Conservation (phyloP, 2,113 vertebrate species). For the Perca fluviatilis region DNA sequence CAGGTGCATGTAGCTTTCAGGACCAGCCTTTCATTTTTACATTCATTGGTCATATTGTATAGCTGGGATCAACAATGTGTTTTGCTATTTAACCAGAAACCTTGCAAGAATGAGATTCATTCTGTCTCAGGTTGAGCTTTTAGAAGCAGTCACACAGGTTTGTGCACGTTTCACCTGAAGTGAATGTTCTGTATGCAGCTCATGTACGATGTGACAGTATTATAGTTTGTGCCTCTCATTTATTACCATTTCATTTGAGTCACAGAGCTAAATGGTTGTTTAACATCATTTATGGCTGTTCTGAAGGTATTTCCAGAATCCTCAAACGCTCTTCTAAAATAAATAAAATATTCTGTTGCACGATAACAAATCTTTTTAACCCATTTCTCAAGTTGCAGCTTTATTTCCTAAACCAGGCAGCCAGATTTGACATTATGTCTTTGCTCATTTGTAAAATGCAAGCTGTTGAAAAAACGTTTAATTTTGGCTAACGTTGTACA, state of each 20-base stretch:
- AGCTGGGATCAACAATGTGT: neutral
- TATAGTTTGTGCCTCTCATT: neutral
- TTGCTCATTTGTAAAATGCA: neutral
- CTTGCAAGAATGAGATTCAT: neutral
- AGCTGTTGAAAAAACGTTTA: neutral
- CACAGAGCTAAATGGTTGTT: neutral
- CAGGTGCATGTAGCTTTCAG: neutral
- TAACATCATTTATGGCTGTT: neutral
- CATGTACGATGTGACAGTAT: neutral
- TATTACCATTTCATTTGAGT: neutral
- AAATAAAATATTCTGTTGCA: neutral
- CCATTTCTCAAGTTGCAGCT: neutral
- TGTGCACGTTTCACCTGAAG: slow-evolving; percentile 2
- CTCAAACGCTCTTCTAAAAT: neutral
- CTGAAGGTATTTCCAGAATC: neutral
- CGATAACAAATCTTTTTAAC: neutral
- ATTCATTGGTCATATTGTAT: neutral
- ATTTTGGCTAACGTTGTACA: neutral
- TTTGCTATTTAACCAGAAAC: neutral
- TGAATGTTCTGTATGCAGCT: neutral
- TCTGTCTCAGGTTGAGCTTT: neutral
- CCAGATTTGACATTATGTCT: neutral
- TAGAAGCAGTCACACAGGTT: neutral
- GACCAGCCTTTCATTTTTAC: neutral
- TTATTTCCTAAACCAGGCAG: neutral